phyloP scores from a whole-genome alignment of 1,140 invertebrate species.

The Drosophila bifasciata region DNA sequence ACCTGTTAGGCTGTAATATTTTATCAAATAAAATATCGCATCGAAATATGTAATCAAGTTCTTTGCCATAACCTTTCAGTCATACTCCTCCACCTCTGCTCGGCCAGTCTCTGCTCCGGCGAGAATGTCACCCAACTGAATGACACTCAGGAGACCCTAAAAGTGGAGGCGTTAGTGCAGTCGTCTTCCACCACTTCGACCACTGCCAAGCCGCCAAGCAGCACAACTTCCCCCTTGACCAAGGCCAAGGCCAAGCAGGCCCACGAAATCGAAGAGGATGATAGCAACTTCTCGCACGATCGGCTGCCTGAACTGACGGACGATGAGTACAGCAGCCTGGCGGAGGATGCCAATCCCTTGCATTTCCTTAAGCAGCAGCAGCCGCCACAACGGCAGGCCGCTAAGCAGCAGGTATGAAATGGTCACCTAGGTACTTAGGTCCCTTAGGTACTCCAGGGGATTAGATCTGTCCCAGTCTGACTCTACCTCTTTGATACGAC shows the following conservation, averaged over 20 bases:
- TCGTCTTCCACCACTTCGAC: neutral
- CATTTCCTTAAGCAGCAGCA: conserved; percentile 61
- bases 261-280: conserved; percentile 41
- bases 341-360: conserved; percentile 65
- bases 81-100: conserved; percentile 34
- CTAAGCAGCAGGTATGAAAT: neutral
- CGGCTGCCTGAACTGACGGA: conserved; percentile 51
- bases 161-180: conserved; percentile 20
- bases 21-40: conserved; percentile 77
- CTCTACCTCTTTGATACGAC: too few species aligned
- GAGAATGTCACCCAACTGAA: conserved; percentile 8
- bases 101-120: conserved; percentile 10
- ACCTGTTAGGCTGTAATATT: conserved; percentile 61
- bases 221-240: neutral
- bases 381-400: neutral
- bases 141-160: conserved; percentile 7
- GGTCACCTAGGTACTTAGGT: neutral
- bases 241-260: conserved; percentile 23
- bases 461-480: too few species aligned
- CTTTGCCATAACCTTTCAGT: conserved; percentile 20
- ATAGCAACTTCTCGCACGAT: conserved; percentile 54
- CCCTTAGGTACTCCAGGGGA: too few species aligned
- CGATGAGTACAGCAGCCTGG: conserved; percentile 53
- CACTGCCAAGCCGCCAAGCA: conserved; percentile 20
- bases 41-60: neutral